Percentiles rank a stretch among this genome's conserved stretches.
These are phyloP conservation scores for Leptarthrus brevirostris DNA, from an alignment of 2,888 invertebrate species.

Conservation along the genomic window DNA sequence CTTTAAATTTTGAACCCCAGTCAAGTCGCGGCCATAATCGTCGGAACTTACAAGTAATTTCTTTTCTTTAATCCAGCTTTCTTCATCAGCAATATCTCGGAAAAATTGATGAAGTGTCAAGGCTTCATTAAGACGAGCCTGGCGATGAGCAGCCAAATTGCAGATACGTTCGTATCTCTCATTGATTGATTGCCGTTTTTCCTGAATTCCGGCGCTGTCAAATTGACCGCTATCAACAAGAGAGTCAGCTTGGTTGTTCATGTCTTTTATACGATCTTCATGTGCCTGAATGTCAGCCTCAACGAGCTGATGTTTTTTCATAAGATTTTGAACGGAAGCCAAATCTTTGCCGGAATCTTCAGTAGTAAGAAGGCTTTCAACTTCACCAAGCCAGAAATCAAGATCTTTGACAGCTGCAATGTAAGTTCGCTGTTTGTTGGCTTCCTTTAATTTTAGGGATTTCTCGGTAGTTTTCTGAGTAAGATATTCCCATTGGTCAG, in stretches of 20 bases:
- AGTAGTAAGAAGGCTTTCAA: slow-evolving; percentile 92
- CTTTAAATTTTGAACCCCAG: slow-evolving; percentile 97
- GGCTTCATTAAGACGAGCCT: slow-evolving; percentile 93
- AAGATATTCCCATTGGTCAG: slow-evolving; percentile 98
- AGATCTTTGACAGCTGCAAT: slow-evolving; percentile 99
- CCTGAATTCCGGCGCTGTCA: slow-evolving; percentile 95
- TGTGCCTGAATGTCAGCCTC: slow-evolving; percentile 98
- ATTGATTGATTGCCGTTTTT: slow-evolving; percentile 95
- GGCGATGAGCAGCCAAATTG: slow-evolving; percentile 90
- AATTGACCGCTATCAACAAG: slow-evolving; percentile 96
- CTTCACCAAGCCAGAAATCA: slow-evolving; percentile 99
- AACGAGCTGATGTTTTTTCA: slow-evolving; percentile 98
- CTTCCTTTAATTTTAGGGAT: slow-evolving; percentile 97
- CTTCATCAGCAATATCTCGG: slow-evolving; percentile 98
- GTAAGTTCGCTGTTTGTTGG: slow-evolving; percentile 98
- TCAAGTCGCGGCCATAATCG: slow-evolving; percentile 97
- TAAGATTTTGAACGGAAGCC: slow-evolving; percentile 97
- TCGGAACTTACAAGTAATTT: slow-evolving; percentile 96
- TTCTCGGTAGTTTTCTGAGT: slow-evolving; percentile 99
- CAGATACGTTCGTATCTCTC: slow-evolving; percentile 95
- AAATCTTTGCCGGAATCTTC: slow-evolving; percentile 99
- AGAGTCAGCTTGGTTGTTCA: slow-evolving; percentile 96
- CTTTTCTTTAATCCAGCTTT: slow-evolving; percentile 99
- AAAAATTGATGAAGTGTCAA: slow-evolving; percentile 99
- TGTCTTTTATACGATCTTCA: slow-evolving; percentile 92